Conservation (phyloP, 2,888 invertebrate genomes). For the Ernsta delagoae region DNA sequence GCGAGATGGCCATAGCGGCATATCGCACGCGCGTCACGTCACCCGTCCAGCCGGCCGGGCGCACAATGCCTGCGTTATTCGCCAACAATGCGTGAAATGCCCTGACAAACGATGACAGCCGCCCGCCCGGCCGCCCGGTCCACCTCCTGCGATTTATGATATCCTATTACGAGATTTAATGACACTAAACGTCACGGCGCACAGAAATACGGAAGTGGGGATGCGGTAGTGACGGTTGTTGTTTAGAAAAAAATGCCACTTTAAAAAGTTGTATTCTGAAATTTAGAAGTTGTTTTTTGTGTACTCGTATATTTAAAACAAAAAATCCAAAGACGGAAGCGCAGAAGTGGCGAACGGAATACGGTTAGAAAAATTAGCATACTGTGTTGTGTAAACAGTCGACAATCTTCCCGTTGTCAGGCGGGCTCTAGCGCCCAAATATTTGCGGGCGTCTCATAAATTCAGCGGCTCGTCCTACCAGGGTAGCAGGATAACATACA, state of each 20-base stretch:
- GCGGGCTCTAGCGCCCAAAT: conserved; percentile 80
- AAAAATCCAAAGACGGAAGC: conserved; percentile 9
- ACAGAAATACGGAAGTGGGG: conserved; percentile 32
- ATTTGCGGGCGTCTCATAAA: conserved; percentile 83
- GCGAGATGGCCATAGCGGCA: conserved; percentile 47
- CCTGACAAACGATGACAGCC: conserved; percentile 85
- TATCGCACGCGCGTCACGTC: conserved; percentile 58
- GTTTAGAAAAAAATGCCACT: conserved; percentile 27
- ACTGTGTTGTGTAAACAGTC: conserved; percentile 73
- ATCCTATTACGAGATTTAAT: conserved; percentile 84
- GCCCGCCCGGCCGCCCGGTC: conserved; percentile 70
- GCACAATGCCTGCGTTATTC: conserved; percentile 79
- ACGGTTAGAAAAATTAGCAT: conserved; percentile 77
- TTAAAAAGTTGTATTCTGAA: neutral
- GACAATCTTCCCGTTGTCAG: conserved; percentile 83
- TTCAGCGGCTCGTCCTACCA: conserved; percentile 75
- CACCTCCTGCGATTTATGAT: conserved; percentile 83
- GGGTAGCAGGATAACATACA: conserved; percentile 85
- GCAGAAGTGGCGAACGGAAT: conserved; percentile 57
- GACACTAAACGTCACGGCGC: conserved; percentile 73
- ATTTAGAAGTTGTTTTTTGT: neutral
- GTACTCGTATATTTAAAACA: neutral
- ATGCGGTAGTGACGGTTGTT: conserved; percentile 1
- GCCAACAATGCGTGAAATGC: conserved; percentile 85
- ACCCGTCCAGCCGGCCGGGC: conserved; percentile 55